phyloP scores from a whole-genome alignment of 2,797 vertebrate genomes.

The Myotis findleyi region DNA sequence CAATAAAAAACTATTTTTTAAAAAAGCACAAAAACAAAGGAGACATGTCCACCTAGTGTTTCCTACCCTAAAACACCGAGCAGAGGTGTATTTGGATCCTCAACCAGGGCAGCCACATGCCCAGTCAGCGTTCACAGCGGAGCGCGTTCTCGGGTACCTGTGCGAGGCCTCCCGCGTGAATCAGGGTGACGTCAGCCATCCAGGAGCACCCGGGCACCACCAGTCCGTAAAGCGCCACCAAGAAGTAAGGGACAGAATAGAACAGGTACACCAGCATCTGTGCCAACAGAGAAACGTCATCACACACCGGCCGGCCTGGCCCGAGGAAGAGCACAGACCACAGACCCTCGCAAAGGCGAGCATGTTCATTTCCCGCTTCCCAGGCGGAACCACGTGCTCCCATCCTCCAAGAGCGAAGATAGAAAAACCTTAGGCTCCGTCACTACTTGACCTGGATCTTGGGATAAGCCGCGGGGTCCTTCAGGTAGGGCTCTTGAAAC shows the following conservation, averaged over 20 bases:
- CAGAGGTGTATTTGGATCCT: neutral
- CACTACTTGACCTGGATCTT: slow-evolving; percentile 92
- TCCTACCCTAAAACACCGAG: neutral
- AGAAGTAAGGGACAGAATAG: slow-evolving; percentile 94
- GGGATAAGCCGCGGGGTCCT: slow-evolving; percentile 95
- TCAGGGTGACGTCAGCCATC: slow-evolving; percentile 93
- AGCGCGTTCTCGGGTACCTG: slow-evolving; percentile 88
- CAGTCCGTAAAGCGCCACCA: slow-evolving; percentile 92
- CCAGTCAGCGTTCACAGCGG: slow-evolving; percentile 24
- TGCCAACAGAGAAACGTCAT: slow-evolving; percentile 53
- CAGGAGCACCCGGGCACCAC: slow-evolving; percentile 95
- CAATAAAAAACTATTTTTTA: no score
- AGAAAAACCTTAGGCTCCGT: neutral
- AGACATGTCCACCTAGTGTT: neutral
- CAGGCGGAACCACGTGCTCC: neutral
- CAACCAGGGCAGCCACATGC: neutral
- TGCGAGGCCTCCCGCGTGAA: slow-evolving; percentile 95
- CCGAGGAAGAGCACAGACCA: neutral
- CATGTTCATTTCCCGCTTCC: neutral
- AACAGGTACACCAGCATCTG: slow-evolving; percentile 96
- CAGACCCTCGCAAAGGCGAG: neutral
- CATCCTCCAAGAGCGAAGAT: neutral
- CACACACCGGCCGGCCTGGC: neutral
- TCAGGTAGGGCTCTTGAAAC: slow-evolving; percentile 95
- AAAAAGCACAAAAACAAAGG: neutral